Conservation (phyloP, 30 jellyfish, hydroid and myxozoan genomes). For the Mastigias papua region DNA sequence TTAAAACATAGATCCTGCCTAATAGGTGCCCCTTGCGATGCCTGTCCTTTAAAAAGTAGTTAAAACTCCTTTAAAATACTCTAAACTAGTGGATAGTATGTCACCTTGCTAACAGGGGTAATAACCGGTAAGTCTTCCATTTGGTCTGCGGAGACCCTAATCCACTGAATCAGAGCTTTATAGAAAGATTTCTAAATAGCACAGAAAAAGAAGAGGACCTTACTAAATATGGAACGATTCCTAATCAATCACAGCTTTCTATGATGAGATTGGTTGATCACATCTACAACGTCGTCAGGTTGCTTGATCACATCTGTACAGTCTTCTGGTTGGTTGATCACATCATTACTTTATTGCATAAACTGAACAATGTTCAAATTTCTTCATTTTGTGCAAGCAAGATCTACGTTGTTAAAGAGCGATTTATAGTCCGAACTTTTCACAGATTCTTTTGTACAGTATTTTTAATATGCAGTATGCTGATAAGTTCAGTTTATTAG, state of each 20-base stretch:
- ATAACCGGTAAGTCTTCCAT: background rate
- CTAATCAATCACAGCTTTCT: background rate
- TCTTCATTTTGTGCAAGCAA: background rate
- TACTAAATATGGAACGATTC: background rate
- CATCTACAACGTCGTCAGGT: background rate
- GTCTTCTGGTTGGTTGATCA: background rate
- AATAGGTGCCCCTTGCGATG: too few species aligned
- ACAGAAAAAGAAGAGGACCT: background rate
- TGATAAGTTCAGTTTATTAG: background rate
- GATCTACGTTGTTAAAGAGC: background rate
- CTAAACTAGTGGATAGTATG: background rate
- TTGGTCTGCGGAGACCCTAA: background rate
- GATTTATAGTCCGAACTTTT: background rate
- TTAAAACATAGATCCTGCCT: background rate
- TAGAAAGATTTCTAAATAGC: background rate
- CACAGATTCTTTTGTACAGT: background rate
- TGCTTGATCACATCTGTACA: background rate
- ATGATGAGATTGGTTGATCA: background rate
- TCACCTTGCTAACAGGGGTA: background rate
- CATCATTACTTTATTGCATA: background rate
- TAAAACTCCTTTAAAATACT: too few species aligned
- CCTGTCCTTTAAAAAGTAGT: too few species aligned
- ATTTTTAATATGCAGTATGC: background rate
- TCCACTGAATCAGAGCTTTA: background rate
- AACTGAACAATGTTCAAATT: background rate